Conservation (phyloP, 37 sponge, comb jelly and placozoan species). For the Cladorhizidae sp. region DNA sequence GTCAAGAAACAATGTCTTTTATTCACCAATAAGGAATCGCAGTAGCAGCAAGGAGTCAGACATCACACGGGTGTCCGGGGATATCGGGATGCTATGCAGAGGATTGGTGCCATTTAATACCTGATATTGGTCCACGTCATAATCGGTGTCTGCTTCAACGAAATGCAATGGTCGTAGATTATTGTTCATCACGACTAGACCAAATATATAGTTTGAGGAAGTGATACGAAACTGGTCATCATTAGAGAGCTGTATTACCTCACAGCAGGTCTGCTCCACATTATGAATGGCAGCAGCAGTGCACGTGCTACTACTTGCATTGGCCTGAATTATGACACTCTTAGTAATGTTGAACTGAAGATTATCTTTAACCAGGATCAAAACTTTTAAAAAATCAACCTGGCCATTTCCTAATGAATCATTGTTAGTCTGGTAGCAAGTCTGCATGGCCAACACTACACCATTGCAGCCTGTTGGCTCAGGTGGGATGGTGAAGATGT, state of each 20-base stretch:
- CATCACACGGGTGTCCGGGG: neutral
- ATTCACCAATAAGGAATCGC: neutral
- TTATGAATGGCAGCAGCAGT: too few relatives aligned
- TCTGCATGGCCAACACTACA: neutral
- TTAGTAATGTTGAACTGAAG: neutral
- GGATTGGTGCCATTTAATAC: neutral
- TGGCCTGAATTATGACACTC: too few relatives aligned
- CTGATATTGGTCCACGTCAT: neutral
- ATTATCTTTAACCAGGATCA: neutral
- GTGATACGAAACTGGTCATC: neutral
- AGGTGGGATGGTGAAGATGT: neutral
- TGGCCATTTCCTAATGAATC: neutral
- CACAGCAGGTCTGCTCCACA: neutral
- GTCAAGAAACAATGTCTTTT: too few relatives aligned
- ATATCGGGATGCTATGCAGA: neutral
- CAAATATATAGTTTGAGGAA: neutral
- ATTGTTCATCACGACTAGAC: neutral
- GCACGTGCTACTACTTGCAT: too few relatives aligned
- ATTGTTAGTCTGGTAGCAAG: neutral
- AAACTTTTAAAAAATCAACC: neutral
- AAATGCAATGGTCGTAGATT: neutral
- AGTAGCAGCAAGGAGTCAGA: neutral
- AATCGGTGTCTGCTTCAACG: neutral
- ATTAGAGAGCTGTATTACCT: neutral
- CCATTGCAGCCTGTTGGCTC: constrained; percentile 5